Percentiles rank a stretch among this genome's conserved stretches.
Evolutionary conservation across 2,797 vertebrate species (phyloP).

Genomic region (Falco naumanni): DNA sequence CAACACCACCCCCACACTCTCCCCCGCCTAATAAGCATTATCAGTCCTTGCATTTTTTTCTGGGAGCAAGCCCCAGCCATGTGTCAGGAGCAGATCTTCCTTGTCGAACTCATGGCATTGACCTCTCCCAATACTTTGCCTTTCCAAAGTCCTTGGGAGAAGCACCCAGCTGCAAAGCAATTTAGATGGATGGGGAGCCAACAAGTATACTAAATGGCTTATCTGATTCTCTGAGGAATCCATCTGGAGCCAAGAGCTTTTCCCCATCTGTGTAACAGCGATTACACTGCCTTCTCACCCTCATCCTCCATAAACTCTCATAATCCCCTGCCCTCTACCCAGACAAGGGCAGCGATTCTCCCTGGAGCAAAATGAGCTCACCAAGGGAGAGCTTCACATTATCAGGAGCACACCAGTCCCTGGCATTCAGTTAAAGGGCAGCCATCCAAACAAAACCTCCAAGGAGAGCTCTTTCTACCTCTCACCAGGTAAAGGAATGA

Average conservation of each 20-base stretch:
- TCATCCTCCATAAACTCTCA: slow-evolving; percentile 23
- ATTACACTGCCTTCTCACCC: slow-evolving; percentile 19
- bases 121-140: not conserved
- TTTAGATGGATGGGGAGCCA: slow-evolving; percentile 47
- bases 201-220: slow-evolving; percentile 52
- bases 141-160: slow-evolving; percentile 15
- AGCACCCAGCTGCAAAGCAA: slow-evolving; percentile 21
- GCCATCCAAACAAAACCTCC: not conserved
- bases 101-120: not conserved
- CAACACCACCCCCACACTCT: not conserved
- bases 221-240: slow-evolving; percentile 48
- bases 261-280: not conserved
- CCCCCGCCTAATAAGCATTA: not conserved
- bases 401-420: not conserved
- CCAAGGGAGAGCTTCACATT: not conserved
- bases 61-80: not conserved
- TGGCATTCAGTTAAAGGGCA: fast-evolving
- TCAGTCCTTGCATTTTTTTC: not conserved
- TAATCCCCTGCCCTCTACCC: slow-evolving; percentile 11
- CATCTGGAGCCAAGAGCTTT: slow-evolving; percentile 60
- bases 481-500: not conserved
- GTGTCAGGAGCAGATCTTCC: not conserved
- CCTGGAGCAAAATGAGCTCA: not conserved
- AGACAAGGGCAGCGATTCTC: not conserved
- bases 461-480: not conserved